phyloP scores from a whole-genome alignment of 2,888 invertebrate genomes.

The Nephrotoma flavescens region DNA sequence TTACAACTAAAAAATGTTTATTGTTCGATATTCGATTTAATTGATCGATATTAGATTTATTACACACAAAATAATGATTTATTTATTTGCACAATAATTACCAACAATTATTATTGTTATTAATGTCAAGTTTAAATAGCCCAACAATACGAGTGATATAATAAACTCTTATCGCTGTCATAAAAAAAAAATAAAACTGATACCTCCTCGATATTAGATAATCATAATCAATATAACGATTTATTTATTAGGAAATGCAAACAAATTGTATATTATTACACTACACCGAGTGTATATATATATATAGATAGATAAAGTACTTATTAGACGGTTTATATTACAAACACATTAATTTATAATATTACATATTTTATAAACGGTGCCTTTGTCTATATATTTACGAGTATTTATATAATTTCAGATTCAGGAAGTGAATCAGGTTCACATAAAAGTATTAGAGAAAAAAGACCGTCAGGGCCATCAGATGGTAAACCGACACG shows the following conservation, averaged over 20 bases:
- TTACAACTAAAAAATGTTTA: background rate
- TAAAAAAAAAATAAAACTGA: background rate
- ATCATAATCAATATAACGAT: background rate
- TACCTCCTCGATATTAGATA: background rate
- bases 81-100: background rate
- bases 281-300: no score
- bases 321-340: background rate
- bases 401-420: conserved; percentile 25
- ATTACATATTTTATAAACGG: no score
- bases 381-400: background rate
- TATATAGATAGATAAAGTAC: background rate
- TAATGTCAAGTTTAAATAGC: background rate
- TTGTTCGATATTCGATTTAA: background rate
- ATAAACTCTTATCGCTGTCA: background rate
- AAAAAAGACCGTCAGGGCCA: conserved; percentile 33
- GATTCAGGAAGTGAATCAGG: conserved; percentile 89
- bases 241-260: background rate
- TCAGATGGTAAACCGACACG: conserved; percentile 92
- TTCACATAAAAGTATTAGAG: conserved; percentile 65
- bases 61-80: background rate
- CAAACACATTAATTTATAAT: no score
- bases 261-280: no score
- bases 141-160: background rate
- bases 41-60: background rate
- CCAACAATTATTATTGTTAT: background rate